phyloP scores from a whole-genome alignment of 2,888 invertebrate species.

The Tolmerus cingulatus region DNA sequence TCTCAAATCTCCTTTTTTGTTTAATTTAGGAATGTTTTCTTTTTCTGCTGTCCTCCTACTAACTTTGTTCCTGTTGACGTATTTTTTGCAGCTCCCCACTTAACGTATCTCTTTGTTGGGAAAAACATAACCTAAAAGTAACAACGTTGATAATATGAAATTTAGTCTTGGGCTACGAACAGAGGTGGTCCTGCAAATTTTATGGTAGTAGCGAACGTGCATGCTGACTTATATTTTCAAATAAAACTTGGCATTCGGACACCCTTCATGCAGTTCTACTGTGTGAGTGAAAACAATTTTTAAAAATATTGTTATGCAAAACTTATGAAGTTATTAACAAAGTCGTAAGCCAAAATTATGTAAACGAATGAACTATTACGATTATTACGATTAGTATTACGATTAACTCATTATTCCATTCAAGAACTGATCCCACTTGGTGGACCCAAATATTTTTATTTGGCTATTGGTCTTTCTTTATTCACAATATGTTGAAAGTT shows the following conservation, averaged over 20 bases:
- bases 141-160: slow-evolving; percentile 26
- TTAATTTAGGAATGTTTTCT: slow-evolving; percentile 35
- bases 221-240: not conserved
- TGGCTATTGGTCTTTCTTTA: too few relatives aligned
- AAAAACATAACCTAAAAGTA: not conserved
- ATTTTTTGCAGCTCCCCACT: not conserved
- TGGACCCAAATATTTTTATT: too few relatives aligned
- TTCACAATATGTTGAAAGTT: too few relatives aligned
- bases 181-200: not conserved
- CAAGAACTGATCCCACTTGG: too few relatives aligned
- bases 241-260: not conserved
- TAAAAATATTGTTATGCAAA: not conserved
- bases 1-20: slow-evolving; percentile 18
- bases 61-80: not conserved
- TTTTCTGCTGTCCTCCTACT: not conserved
- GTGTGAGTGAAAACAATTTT: not conserved
- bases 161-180: not conserved
- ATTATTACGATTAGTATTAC: too few relatives aligned
- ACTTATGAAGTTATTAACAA: not conserved
- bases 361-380: too few relatives aligned
- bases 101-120: not conserved
- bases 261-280: not conserved
- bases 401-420: too few relatives aligned
- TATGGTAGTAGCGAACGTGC: not conserved
- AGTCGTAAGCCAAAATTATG: too few relatives aligned